Conservation (phyloP, 1,140 invertebrate genomes). For the Conus ventricosus region DNA sequence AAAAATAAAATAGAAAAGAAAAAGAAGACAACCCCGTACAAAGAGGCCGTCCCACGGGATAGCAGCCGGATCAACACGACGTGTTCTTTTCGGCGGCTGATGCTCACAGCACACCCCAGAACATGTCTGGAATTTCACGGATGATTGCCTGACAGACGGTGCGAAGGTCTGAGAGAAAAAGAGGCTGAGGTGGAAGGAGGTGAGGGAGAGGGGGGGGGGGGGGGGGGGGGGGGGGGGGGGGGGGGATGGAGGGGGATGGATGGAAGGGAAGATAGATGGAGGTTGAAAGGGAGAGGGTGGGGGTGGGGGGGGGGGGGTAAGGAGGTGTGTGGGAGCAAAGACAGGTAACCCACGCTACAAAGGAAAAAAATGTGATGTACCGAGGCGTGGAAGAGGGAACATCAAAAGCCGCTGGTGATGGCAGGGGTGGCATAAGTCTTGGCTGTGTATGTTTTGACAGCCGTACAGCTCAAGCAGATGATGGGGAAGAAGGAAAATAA, state of each 20-base stretch:
- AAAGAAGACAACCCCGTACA: too few species aligned
- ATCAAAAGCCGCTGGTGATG: background rate
- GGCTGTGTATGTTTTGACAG: constrained; percentile 2
- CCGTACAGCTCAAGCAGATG: background rate
- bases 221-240: background rate
- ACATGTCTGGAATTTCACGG: constrained; percentile 5
- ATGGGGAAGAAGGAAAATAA: too few species aligned
- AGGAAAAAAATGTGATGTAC: background rate
- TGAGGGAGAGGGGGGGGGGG: too few species aligned
- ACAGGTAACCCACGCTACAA: background rate
- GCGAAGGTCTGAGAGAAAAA: too few species aligned
- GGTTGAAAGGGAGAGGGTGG: background rate
- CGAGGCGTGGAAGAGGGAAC: background rate
- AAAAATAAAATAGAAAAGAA: too few species aligned
- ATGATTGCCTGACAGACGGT: background rate
- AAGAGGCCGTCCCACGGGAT: too few species aligned
- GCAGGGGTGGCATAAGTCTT: background rate
- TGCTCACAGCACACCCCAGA: background rate
- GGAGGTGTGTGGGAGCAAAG: background rate
- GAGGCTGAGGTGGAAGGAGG: too few species aligned
- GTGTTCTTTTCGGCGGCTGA: background rate
- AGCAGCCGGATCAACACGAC: too few species aligned
- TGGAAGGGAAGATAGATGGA: background rate
- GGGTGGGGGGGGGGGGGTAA: background rate
- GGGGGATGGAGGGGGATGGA: background rate